A percentile compares a stretch with the other conserved stretches of the same genome.
Evolutionary conservation across 2,888 invertebrate species (phyloP).

Genomic region (Minunthozetes semirufus): DNA sequence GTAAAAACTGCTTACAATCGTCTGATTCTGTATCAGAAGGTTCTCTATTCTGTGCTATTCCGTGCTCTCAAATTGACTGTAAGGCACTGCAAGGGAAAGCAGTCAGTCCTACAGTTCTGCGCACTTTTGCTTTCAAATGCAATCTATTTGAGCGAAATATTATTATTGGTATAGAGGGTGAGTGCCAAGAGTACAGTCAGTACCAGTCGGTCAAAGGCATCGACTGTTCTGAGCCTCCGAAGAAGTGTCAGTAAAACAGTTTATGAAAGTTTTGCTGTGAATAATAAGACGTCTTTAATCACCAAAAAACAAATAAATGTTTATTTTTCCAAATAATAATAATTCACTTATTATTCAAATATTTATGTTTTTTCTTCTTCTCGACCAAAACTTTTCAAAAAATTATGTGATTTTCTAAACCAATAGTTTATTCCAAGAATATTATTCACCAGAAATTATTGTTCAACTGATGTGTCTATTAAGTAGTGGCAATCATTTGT

Average conservation of each 20-base stretch:
- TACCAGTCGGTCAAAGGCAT: conserved; percentile 24
- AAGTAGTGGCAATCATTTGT: not conserved
- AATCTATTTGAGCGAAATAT: conserved; percentile 25
- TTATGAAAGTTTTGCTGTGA: not conserved
- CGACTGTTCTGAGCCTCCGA: conserved; percentile 4
- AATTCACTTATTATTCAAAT: too few relatives aligned
- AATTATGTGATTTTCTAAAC: too few relatives aligned
- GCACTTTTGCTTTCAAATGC: not conserved
- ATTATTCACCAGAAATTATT: too few relatives aligned
- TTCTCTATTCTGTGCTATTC: not conserved
- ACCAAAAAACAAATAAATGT: too few relatives aligned
- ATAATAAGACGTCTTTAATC: too few relatives aligned
- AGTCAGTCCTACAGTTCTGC: not conserved
- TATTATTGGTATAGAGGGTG: conserved; percentile 14
- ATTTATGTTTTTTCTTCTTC: too few relatives aligned
- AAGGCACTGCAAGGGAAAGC: not conserved
- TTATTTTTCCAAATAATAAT: too few relatives aligned
- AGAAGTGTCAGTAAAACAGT: not conserved
- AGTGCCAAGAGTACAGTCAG: conserved; percentile 7
- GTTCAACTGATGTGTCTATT: not conserved
- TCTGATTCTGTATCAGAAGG: not conserved
- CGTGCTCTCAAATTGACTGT: not conserved
- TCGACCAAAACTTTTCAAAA: too few relatives aligned
- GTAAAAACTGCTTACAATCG: not conserved
- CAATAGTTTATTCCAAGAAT: too few relatives aligned